Base-by-base conservation (phyloP, 2,888 invertebrate genomes). In the Drosophila vallismaia region DNA sequence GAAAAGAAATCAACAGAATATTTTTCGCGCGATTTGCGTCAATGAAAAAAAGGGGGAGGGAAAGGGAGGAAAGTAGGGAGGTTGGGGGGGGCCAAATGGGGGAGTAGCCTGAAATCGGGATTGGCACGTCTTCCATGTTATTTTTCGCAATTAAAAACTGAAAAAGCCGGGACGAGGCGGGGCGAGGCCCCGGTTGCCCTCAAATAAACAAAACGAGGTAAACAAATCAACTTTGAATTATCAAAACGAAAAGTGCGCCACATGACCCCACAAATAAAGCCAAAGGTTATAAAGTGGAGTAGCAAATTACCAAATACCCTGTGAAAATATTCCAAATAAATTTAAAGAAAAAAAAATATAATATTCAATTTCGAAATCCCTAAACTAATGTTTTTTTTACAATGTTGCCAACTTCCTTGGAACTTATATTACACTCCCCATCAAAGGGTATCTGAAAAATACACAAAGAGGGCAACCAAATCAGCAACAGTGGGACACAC, bases 21-120 rank as follows among this genome's bases (percentile, higher is more conserved):
- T 74, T 85, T 82, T 82, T 66, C 85, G 82, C 85, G 79, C 79
- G 73, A 82, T 82, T 82, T 82, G 76, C 82, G 82, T 82, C 85
- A 82, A 85, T 85, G 82, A 72, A 72, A 60, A 59, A 59, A 58
- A 46, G 51, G 56, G 57, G 55, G 46, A 57, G 6, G 33, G 28
- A 28, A n/a, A n/a, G n/a, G 29, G 12, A 3, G n/a, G n/a, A n/a
- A n/a, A n/a, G n/a, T n/a, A n/a, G 33, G 42, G 29, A 14, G 54
- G 33, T 14, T 14, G 12, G 36, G 38, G 26, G 10, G 29, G n/a
- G 28, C 33, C 28, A 59, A 59, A 36, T 19, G 28, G 48, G 29
- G 38, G 49, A 40, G 48, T 44, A 44, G 44, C 44, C 48, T 29
- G 49, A 49, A 69, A 69, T 69, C 42, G 57, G 67, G 66, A 55